These are phyloP conservation scores for Hipposideros armiger DNA, from an alignment of 2,113 vertebrate genomes.

Conservation along the genomic window DNA sequence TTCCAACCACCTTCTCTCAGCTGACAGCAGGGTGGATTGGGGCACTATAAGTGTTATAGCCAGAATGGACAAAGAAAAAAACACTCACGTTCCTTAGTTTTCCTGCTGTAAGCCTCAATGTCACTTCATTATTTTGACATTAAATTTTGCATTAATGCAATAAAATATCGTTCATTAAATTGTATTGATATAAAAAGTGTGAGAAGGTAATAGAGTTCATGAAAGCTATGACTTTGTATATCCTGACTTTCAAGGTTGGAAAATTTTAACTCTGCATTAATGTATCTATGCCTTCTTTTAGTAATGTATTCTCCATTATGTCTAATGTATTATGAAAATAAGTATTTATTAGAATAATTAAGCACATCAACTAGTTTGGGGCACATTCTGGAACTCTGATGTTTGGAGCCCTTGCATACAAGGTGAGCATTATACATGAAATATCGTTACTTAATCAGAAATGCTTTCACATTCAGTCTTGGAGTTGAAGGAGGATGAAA, in stretches of 20 bases:
- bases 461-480: conserved; percentile 37
- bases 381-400: background rate
- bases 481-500: background rate
- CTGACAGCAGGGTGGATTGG: background rate
- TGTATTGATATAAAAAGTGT: conserved; percentile 36
- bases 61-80: background rate
- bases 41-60: background rate
- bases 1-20: background rate
- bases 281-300: background rate
- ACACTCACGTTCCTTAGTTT: background rate
- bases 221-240: conserved; percentile 45
- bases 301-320: conserved; percentile 52
- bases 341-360: conserved; percentile 54
- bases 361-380: conserved; percentile 45
- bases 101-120: background rate
- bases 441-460: conserved; percentile 32
- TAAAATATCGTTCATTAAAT: conserved; percentile 47
- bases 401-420: background rate
- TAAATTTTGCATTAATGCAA: conserved; percentile 40
- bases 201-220: conserved; percentile 18
- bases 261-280: conserved; percentile 65
- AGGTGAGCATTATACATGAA: conserved; percentile 29
- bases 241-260: conserved; percentile 56
- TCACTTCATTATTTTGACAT: conserved; percentile 47
- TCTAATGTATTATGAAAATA: conserved; percentile 69